These are phyloP conservation scores for Cantharis rufa DNA, from an alignment of 2,888 invertebrate species.

Conservation along the genomic window DNA sequence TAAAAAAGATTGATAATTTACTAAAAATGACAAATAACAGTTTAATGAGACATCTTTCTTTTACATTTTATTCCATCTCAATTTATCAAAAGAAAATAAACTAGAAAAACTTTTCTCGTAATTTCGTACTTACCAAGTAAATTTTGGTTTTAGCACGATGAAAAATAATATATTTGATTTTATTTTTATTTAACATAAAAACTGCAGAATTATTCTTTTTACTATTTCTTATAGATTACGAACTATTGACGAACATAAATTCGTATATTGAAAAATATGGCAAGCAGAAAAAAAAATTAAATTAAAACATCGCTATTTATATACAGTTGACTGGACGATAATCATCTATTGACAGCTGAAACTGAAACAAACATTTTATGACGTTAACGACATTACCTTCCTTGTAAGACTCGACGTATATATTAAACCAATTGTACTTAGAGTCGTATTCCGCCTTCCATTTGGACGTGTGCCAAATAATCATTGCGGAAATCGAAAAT, in stretches of 20 bases:
- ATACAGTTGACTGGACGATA: background rate
- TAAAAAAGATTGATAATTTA: background rate
- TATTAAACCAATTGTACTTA: slow-evolving; percentile 37
- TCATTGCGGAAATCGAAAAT: slow-evolving; percentile 52
- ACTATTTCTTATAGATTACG: background rate
- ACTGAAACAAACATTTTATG: background rate
- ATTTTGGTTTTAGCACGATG: background rate
- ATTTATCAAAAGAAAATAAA: background rate
- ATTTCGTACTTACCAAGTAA: background rate
- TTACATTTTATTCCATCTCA: background rate
- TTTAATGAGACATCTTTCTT: background rate
- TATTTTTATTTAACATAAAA: background rate
- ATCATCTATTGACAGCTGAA: background rate
- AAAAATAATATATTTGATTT: background rate
- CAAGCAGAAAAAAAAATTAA: background rate
- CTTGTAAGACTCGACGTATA: slow-evolving; percentile 24
- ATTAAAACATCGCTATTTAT: background rate
- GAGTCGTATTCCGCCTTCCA: slow-evolving; percentile 36
- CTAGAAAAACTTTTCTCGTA: background rate
- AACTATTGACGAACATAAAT: background rate
- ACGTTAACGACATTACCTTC: slow-evolving; percentile 8
- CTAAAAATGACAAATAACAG: background rate
- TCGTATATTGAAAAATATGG: background rate
- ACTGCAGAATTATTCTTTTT: background rate
- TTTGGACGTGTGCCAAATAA: slow-evolving; percentile 49